Evolutionary conservation across 1,140 invertebrate species (phyloP), one percentile per base, ranked within the genome.

Genomic region (Ceratoteleas bidentatus): DNA sequence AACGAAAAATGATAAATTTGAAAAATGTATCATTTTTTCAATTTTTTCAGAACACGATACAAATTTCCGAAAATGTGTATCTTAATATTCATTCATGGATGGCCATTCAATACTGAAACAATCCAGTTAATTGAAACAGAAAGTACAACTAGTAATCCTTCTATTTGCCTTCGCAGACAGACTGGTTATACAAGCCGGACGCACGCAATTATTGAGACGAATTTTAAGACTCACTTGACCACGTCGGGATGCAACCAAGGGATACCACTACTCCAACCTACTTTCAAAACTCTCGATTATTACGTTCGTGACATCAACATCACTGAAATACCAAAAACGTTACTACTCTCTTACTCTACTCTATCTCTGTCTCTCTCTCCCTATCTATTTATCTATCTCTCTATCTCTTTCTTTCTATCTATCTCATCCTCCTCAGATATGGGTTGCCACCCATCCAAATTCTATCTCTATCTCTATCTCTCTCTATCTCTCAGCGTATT

Each of bases 171-270:
- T 90, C 91, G 88, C 90, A 92, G 91, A 92, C 91, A 90, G 91
- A 92, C 91, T 92, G 90, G 91, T 91, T 85, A 91, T 87, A 91
- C 88, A 91, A 91, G 90, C 91, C 87, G 91, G 91, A 92, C 91
- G 89, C 91, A 91, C 91, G 90, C 90, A 90, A 92, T 90, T 89
- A 90, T 89, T 88, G 90, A 91, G 91, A 91, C 91, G 88, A 91
- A 90, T 91, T 90, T 88, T 88, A 91, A 92, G 90, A 92, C 90
- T 90, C 90, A 91, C 90, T 91, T 92, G 90, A 91, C 89, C 89
- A 90, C 91, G 86, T 91, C 86, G 89, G 88, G 90, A 90, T 87
- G 91, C 90, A 92, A 89, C 88, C 88, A 90, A 91, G 89, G 88
- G 90, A 88, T 78, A 87, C 83, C 85, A 87, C 90, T 88, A 86